Evolutionary conservation across 1,140 invertebrate genomes (phyloP).

Genomic region (Drosophila orena): DNA sequence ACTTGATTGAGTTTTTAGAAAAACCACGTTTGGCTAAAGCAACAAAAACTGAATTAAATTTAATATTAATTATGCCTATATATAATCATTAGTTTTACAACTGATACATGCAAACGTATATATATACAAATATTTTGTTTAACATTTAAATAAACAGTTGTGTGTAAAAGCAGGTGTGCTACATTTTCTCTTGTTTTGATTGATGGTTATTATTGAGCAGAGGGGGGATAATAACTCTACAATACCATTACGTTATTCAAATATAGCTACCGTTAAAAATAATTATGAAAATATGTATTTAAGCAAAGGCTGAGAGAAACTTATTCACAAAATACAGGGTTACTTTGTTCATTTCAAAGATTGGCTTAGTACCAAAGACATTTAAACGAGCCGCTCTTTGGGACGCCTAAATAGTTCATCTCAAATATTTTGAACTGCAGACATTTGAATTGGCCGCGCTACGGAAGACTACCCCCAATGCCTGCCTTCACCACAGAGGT

Average conservation of each 20-base stretch:
- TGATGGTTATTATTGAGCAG: too few relatives aligned
- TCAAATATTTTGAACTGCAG: neutral
- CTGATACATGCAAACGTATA: constrained; percentile 31
- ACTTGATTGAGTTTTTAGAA: constrained; percentile 51
- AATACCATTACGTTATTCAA: too few relatives aligned
- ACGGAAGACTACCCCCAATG: neutral
- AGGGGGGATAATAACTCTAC: too few relatives aligned
- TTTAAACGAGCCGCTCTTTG: too few relatives aligned
- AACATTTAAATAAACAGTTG: constrained; percentile 54
- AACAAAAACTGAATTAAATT: constrained; percentile 37
- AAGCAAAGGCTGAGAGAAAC: too few relatives aligned
- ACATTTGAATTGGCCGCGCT: neutral
- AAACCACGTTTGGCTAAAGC: constrained; percentile 26
- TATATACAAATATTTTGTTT: constrained; percentile 51
- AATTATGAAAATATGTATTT: too few relatives aligned
- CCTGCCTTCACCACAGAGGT: neutral
- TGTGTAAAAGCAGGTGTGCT: constrained; percentile 17
- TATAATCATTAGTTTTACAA: constrained; percentile 39
- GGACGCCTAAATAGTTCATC: too few relatives aligned
- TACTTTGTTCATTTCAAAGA: too few relatives aligned
- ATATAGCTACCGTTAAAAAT: too few relatives aligned
- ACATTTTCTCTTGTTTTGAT: neutral
- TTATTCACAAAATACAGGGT: too few relatives aligned
- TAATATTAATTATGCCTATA: constrained; percentile 34
- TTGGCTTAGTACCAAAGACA: too few relatives aligned